Evolutionary conservation across 2,888 invertebrate species (phyloP), one percentile per base, ranked within the genome.

Genomic region (Acheta domesticus): DNA sequence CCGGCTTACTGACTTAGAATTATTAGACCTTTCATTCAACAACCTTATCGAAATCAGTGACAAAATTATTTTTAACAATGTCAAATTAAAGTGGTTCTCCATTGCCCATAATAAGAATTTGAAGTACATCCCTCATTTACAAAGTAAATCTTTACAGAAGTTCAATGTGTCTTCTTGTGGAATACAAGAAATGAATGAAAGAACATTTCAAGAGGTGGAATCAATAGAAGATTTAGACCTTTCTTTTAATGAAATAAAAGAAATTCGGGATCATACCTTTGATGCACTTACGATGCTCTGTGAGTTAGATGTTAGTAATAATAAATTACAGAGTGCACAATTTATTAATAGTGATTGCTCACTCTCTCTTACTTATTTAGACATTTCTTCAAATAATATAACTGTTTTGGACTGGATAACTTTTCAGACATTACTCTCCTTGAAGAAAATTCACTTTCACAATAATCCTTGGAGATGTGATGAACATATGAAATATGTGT

Each of bases 391-490:
- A 2, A 62, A 62, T 62, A 62, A 62, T n/a, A 62, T 62, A 19
- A 62, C 16, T n/a, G 4, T n/a, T 19, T 14, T n/a, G n/a, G 14
- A 14, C n/a, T 62, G 14, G 16, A 62, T 62, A n/a, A 62, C 62
- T 19, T 62, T 62, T n/a, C 14, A 62, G 14, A 62, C n/a, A 14
- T 62, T 62, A 62, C 62, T 62, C n/a, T 62, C 62, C n/a, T 19
- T 62, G n/a, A 62, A 62, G 8, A 62, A 14, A 19, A n/a, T 62
- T 14, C 62, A 62, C 62, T 62, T 62, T 62, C 62, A 62, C 14
- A 62, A 62, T 62, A 62, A 62, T 62, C n/a, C 62, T 62, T 62
- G 62, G 62, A 62, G 14, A 19, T 62, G 62, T 62, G 62, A 62
- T 62, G 62, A 62, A 62, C 14, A 8, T 62, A 14, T 19, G 62